A percentile compares a stretch with the other conserved stretches of the same genome.
These are phyloP conservation scores for Aviceda subcristata DNA, from an alignment of 2,113 vertebrate species.

Conservation along the genomic window DNA sequence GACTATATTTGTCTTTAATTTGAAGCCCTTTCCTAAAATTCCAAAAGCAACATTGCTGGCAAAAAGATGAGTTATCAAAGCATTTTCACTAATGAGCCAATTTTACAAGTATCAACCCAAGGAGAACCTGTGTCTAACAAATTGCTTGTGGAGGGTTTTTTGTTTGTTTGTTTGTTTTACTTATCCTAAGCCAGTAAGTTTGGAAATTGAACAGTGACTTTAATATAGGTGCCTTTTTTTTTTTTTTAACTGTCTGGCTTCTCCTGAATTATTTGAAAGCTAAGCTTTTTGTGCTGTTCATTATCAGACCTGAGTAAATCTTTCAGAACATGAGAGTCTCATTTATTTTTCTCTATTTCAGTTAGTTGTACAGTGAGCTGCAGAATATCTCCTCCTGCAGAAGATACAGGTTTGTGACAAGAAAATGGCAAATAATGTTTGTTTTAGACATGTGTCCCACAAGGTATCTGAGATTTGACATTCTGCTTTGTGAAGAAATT, in stretches of 20 bases:
- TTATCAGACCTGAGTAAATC: background rate
- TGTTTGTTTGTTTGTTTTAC: background rate
- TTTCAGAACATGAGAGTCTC: background rate
- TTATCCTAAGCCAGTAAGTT: background rate
- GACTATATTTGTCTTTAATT: background rate
- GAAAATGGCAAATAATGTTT: background rate
- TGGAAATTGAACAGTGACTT: background rate
- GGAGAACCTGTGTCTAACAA: background rate
- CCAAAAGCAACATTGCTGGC: background rate
- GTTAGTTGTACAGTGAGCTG: background rate
- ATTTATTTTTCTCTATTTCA: conserved; percentile 6
- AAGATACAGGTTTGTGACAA: background rate
- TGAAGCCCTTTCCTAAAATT: background rate
- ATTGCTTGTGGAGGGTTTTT: background rate
- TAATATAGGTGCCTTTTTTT: background rate
- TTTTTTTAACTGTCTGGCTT: background rate
- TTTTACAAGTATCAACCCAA: background rate
- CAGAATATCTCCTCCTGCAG: background rate
- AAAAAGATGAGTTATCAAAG: background rate
- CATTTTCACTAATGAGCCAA: background rate
- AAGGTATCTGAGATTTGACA: background rate
- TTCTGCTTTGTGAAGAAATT: background rate
- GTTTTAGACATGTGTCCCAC: background rate
- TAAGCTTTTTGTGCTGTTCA: background rate
- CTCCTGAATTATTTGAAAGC: background rate